phyloP scores from a whole-genome alignment of 2,888 invertebrate genomes.

The Prosopocoilus inquinatus region DNA sequence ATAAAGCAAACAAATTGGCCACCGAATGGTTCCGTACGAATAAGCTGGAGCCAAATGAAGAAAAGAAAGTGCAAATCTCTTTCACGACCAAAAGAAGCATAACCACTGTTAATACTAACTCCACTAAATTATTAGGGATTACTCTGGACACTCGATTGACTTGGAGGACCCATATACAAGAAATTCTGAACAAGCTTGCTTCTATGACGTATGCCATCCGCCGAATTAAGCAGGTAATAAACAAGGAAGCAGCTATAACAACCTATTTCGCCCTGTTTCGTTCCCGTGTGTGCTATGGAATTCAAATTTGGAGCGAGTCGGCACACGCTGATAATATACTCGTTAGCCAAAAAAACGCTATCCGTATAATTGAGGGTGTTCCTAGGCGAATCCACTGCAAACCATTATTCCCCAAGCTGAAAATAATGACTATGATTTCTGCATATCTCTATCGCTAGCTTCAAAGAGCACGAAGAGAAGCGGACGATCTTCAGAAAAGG shows the following conservation, averaged over 20 bases:
- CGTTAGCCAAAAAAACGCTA: background rate
- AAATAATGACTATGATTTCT: too few species aligned
- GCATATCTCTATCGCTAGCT: too few species aligned
- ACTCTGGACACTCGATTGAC: slow-evolving; percentile 1
- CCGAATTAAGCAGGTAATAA: background rate
- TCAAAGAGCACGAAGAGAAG: too few species aligned
- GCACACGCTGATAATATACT: background rate
- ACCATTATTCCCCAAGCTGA: background rate
- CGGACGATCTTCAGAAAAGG: too few species aligned
- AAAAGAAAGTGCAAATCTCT: background rate
- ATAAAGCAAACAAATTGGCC: too few species aligned
- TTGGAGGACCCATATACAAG: background rate
- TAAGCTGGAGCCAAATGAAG: background rate
- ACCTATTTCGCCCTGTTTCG: background rate
- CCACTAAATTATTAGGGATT: background rate
- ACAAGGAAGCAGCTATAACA: background rate
- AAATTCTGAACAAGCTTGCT: background rate
- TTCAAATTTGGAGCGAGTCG: background rate
- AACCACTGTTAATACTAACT: background rate
- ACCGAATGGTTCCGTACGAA: slow-evolving; percentile 3
- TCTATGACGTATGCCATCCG: background rate
- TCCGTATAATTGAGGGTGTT: background rate
- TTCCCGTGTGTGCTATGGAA: background rate
- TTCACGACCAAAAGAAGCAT: background rate
- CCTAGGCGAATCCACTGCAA: background rate